phyloP scores from a whole-genome alignment of 2,888 invertebrate species.

The Pecten maximus region DNA sequence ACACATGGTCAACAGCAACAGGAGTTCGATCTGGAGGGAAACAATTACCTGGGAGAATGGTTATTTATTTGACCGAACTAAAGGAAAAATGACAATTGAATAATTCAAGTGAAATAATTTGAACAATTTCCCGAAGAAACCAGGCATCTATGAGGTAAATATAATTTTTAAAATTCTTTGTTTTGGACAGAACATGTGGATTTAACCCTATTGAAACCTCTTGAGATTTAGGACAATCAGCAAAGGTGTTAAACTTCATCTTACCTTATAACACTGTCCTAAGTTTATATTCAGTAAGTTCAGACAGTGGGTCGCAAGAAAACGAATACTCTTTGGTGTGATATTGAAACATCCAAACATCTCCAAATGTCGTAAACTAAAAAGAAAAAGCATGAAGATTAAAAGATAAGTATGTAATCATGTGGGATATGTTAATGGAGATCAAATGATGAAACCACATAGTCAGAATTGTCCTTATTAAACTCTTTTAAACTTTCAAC shows the following conservation, averaged over 20 bases:
- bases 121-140: too few species aligned
- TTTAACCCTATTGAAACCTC: neutral
- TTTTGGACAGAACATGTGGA: too few species aligned
- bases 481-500: too few species aligned
- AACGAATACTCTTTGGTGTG: conserved; percentile 71
- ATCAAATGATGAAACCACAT: neutral
- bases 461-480: too few species aligned
- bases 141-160: too few species aligned
- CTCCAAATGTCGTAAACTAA: conserved; percentile 77
- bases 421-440: neutral
- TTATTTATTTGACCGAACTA: too few species aligned
- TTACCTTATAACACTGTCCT: conserved; percentile 80
- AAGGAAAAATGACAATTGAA: too few species aligned
- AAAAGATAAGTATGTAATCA: neutral
- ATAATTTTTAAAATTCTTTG: too few species aligned
- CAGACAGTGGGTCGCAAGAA: conserved; percentile 73
- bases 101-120: too few species aligned
- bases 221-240: neutral
- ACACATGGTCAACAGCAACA: too few species aligned
- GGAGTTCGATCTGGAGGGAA: too few species aligned
- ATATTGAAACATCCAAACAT: conserved; percentile 81
- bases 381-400: conserved; percentile 31
- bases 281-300: conserved; percentile 75
- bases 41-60: too few species aligned
- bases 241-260: neutral